Evolutionary conservation across 2,888 invertebrate species (phyloP), one percentile per base, ranked within the genome.

Genomic region (Agelastica alni): DNA sequence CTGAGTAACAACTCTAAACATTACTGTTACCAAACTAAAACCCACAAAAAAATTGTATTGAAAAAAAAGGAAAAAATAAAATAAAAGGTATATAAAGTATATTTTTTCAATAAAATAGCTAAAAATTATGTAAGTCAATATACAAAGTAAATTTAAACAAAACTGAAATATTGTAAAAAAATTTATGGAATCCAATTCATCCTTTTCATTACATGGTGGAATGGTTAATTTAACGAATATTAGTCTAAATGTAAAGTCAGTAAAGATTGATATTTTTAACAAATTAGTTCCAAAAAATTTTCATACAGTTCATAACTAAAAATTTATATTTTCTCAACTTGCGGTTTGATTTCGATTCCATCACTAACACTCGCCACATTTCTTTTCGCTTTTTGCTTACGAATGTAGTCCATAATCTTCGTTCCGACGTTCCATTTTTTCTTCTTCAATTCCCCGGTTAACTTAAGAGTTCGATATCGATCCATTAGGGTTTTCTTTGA

Each of bases 401-500:
- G 45, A 4, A 71, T 63, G 48, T 67, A 70, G 22, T 64, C 65
- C 28, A 67, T 61, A 34, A 72, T 57, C 44, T 63, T 69, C 1
- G 62, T 56, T 5, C 68, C 65, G 13, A 71, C 58, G 52, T 65
- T 65, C 69, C 68, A 70, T 39, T 69, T 71, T 12, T 69, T 70
- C 63, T 62, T 64, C n/a, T 62, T 57, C 17, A 62, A 54, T 9
- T 47, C 58, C 1, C 60, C 55, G 4, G 63, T 49, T 10, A 62
- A 52, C 36, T 65, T 67, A 7, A 66, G 17, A 0, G 67, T 67
- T 14, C 65, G 58, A 46, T 63, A 64, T 28, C 60, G 53, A 0
- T 61, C 61, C 13, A 58, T 59, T 12, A 67, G 55, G 3, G 59
- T 58, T 14, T 59, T 61, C n/a, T 54, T 63, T 0, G 67, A 60